These are phyloP conservation scores for Heliconius aoede DNA, from an alignment of 2,888 invertebrate species.

Conservation along the genomic window DNA sequence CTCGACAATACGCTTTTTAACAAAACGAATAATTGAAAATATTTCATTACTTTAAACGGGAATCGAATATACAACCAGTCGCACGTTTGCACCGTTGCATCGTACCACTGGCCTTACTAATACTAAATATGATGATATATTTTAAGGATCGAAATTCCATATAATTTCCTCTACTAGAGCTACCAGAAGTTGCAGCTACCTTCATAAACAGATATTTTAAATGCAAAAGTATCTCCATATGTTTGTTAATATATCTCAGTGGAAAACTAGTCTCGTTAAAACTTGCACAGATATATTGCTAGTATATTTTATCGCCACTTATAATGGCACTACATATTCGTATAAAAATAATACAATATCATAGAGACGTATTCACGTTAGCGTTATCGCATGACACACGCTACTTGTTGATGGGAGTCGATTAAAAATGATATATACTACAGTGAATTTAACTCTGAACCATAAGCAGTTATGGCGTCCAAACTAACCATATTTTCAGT, in stretches of 20 bases:
- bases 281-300: conserved; percentile 16
- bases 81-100: background rate
- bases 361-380: conserved; percentile 3
- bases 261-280: conserved; percentile 14
- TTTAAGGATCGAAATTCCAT: background rate
- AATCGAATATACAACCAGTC: background rate
- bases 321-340: conserved; percentile 7
- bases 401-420: conserved; percentile 39
- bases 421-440: conserved; percentile 26
- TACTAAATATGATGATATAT: background rate
- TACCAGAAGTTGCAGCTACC: background rate
- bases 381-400: conserved; percentile 38
- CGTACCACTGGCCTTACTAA: background rate
- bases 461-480: background rate
- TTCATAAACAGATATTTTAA: conserved; percentile 19
- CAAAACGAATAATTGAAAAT: background rate
- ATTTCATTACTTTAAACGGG: background rate
- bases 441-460: conserved; percentile 6
- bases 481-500: background rate
- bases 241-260: conserved; percentile 9
- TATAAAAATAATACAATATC: conserved; percentile 12
- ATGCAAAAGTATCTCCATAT: conserved; percentile 14
- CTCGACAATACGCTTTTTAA: background rate
- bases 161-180: background rate
- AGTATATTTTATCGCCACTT: conserved; percentile 11